phyloP scores from a whole-genome alignment of 1,140 invertebrate species.

The Sitobion miscanthi region DNA sequence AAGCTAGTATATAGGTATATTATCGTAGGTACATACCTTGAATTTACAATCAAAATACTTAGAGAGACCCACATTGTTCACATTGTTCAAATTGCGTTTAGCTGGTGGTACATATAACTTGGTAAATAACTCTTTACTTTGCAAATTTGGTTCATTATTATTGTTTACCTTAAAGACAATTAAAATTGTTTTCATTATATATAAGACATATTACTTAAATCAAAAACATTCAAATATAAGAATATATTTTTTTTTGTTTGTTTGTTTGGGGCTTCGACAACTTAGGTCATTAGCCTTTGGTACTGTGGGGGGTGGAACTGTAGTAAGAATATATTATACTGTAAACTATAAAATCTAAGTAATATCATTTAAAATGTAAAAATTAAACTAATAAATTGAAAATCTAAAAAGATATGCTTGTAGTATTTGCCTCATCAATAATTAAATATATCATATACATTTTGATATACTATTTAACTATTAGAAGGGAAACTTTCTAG shows the following conservation, averaged over 20 bases:
- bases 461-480: neutral
- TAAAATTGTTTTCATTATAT: neutral
- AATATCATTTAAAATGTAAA: too few species aligned
- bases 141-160: neutral
- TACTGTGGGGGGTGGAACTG: too few species aligned
- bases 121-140: neutral
- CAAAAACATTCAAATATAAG: neutral
- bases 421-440: neutral
- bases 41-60: neutral
- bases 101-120: neutral
- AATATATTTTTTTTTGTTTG: too few species aligned
- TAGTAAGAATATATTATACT: too few species aligned
- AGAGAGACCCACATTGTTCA: too few species aligned
- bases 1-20: neutral
- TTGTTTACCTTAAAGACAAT: neutral
- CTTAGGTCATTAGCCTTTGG: too few species aligned
- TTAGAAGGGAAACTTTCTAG: neutral
- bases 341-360: too few species aligned
- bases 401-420: too few species aligned
- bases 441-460: neutral
- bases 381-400: too few species aligned
- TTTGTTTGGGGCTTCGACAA: too few species aligned
- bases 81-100: neutral
- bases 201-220: neutral
- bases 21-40: neutral